Conservation (phyloP, 2,888 invertebrate genomes). For the Chrysina gloriosa region DNA sequence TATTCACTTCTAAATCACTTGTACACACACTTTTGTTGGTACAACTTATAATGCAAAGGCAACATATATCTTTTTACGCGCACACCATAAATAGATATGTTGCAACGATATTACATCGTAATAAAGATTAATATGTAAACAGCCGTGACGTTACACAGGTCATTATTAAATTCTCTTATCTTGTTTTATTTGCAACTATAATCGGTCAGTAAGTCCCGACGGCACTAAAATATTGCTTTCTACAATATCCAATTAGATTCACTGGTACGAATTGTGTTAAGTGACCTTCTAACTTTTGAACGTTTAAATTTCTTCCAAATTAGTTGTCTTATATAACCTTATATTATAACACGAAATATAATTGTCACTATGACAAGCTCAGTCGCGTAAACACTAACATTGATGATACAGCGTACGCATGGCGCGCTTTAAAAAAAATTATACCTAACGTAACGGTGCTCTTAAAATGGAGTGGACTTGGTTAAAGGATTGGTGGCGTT, state of each 20-base stretch:
- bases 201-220: neutral
- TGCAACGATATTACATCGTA: neutral
- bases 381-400: neutral
- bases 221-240: neutral
- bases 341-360: neutral
- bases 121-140: slow-evolving; percentile 11
- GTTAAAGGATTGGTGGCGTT: slow-evolving; percentile 85
- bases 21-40: too few species aligned
- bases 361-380: slow-evolving; percentile 24
- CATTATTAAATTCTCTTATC: slow-evolving; percentile 7
- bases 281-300: slow-evolving; percentile 24
- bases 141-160: neutral
- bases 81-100: neutral
- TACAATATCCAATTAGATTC: slow-evolving; percentile 10
- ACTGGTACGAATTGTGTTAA: slow-evolving; percentile 4
- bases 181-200: neutral
- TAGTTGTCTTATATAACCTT: slow-evolving; percentile 12
- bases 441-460: neutral
- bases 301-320: slow-evolving; percentile 14
- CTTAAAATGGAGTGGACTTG: slow-evolving; percentile 80
- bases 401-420: neutral
- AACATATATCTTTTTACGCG: too few species aligned
- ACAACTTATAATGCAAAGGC: too few species aligned
- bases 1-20: too few species aligned
- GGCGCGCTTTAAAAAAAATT: slow-evolving; percentile 6